Percentiles rank a stretch among this genome's conserved stretches.
phyloP scores from a whole-genome alignment of 92 coral and sea anemone species.

The Epizoanthus fatuus region DNA sequence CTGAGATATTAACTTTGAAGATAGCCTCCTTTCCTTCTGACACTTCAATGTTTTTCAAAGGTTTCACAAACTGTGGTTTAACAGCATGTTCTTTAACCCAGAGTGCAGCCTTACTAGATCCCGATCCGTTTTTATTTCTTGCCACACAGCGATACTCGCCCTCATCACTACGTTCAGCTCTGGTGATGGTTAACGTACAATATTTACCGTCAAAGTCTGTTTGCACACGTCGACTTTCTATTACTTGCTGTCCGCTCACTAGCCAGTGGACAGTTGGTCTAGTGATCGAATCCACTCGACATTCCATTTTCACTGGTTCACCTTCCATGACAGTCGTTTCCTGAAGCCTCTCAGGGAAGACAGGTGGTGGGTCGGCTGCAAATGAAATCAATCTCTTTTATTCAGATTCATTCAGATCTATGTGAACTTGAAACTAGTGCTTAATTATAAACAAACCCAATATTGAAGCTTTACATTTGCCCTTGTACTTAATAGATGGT shows the following conservation, averaged over 20 bases:
- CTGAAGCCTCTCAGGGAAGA: slow-evolving; percentile 82
- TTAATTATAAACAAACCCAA: too few species aligned
- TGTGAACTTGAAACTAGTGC: too few species aligned
- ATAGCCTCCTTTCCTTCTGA: slow-evolving; percentile 84
- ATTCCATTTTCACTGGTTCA: slow-evolving; percentile 72
- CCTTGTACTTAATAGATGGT: too few species aligned
- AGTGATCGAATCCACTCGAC: slow-evolving; percentile 83
- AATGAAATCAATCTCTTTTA: not conserved
- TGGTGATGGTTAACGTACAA: slow-evolving; percentile 79
- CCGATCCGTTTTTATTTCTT: slow-evolving; percentile 89
- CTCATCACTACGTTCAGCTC: slow-evolving; percentile 73
- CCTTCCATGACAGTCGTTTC: slow-evolving; percentile 89
- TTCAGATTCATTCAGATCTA: too few species aligned
- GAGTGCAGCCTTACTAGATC: slow-evolving; percentile 79
- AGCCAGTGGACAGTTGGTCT: slow-evolving; percentile 89
- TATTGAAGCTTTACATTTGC: too few species aligned
- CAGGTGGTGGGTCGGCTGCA: slow-evolving; percentile 67
- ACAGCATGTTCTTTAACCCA: slow-evolving; percentile 75
- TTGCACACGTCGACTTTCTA: slow-evolving; percentile 76
- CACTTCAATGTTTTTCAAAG: slow-evolving; percentile 80
- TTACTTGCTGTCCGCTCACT: slow-evolving; percentile 80
- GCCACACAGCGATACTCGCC: slow-evolving; percentile 93
- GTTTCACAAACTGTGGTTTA: slow-evolving; percentile 79
- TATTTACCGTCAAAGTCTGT: slow-evolving; percentile 81
- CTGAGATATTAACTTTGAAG: slow-evolving; percentile 81